A percentile compares a stretch with the other conserved stretches of the same genome.
Conservation (phyloP, 2,797 vertebrate genomes). For the Dallia pectoralis region DNA sequence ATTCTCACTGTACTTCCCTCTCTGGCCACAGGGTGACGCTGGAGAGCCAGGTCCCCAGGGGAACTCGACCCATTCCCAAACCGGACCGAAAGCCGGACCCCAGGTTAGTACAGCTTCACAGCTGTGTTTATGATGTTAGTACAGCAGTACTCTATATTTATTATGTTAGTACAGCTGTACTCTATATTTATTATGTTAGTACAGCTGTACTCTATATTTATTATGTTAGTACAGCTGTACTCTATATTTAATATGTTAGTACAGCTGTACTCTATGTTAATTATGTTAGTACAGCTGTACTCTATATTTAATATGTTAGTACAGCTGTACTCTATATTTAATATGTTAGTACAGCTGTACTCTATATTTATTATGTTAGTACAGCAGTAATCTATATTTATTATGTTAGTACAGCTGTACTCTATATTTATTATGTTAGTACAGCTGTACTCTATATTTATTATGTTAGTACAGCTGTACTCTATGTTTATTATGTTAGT, state of each 20-base stretch:
- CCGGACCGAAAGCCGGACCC: neutral
- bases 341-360: too few relatives aligned
- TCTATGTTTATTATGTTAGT: too few relatives aligned
- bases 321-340: too few relatives aligned
- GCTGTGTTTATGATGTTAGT: neutral
- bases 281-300: too few relatives aligned
- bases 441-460: too few relatives aligned
- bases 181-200: neutral
- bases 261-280: too few relatives aligned
- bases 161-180: neutral
- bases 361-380: too few relatives aligned
- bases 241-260: neutral
- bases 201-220: neutral
- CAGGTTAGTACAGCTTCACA: slow-evolving; percentile 40
- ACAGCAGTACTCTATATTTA: neutral
- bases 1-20: slow-evolving; percentile 26
- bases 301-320: too few relatives aligned
- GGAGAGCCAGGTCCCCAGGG: slow-evolving; percentile 66
- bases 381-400: too few relatives aligned
- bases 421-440: too few relatives aligned
- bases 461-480: slow-evolving; percentile 37
- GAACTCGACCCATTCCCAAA: slow-evolving; percentile 52
- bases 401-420: too few relatives aligned
- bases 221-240: neutral
- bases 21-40: slow-evolving; percentile 68